These are phyloP conservation scores for Neelides folsomi DNA, from an alignment of 2,888 invertebrate genomes.

Conservation along the genomic window DNA sequence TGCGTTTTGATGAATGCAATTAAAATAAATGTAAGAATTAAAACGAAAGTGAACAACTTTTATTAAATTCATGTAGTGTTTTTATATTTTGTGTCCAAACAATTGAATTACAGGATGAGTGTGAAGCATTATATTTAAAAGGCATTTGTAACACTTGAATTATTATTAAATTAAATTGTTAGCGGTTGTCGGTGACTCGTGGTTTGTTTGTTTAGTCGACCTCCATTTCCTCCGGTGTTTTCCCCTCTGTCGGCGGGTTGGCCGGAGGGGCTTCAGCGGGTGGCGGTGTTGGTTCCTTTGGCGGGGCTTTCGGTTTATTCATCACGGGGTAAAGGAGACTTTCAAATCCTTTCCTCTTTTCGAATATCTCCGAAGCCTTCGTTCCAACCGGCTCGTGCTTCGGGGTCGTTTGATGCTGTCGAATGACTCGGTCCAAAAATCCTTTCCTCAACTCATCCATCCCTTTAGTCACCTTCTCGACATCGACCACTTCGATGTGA, in stretches of 20 bases:
- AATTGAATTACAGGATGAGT: too few species aligned
- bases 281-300: conserved; percentile 39
- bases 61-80: too few species aligned
- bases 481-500: conserved; percentile 57
- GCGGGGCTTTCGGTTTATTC: conserved; percentile 74
- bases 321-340: conserved; percentile 53
- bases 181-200: too few species aligned
- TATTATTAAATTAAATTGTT: too few species aligned
- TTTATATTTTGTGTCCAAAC: too few species aligned
- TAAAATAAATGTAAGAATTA: too few species aligned
- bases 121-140: too few species aligned
- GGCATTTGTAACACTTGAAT: too few species aligned
- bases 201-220: conserved; percentile 36
- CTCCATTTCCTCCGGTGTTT: conserved; percentile 39
- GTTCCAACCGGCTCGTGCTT: conserved; percentile 13
- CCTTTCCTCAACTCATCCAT: conserved; percentile 61
- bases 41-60: too few species aligned
- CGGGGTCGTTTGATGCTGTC: conserved; percentile 2
- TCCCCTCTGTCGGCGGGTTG: conserved; percentile 15
- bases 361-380: conserved; percentile 20
- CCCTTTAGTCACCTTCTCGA: conserved; percentile 58
- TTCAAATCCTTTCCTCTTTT: conserved; percentile 42
- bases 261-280: conserved; percentile 12
- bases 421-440: conserved; percentile 58
- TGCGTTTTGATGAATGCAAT: too few species aligned